Base-by-base conservation (phyloP, 1,140 invertebrate species). In the Microvelia longipes region DNA sequence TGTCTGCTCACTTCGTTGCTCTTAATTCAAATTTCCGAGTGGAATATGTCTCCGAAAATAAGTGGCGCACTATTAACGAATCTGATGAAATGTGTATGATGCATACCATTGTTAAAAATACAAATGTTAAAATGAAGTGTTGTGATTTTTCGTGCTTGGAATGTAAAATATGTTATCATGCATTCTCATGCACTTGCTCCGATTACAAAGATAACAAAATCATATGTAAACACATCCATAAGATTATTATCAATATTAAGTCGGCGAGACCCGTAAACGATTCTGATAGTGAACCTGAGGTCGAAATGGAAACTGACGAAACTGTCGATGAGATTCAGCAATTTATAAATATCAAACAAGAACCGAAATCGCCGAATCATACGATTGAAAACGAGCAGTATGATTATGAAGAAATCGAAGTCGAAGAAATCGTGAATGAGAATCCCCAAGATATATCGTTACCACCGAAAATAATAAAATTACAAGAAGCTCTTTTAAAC, bases 221-320 rank as follows among this genome's bases (percentile, higher is more conserved):
- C 35, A 68, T 68, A 2, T 71, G 70, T 30, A 71, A 71, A 28
- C 70, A 68, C 67, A 68, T 71, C 15, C 70, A 29, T 50, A 50
- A 50, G 19, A 50, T 50, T 19, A 50, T 50, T 11, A 50, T 50
- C 5, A 50, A 50, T 50, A 50, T 50, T 19, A 50, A 50, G 19
- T 50, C 35, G 35, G 35, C 35, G 19, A 5, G 19, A 50, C 35
- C 35, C 19, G 35, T 11, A 11, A 11, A 11, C 35, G 19, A 5
- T 5, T 11, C 5, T 19, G 35, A 50, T 50, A 11, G 5, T 5
- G 35, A 50, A 19, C 5, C 19, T 50, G 35, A 50, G 19, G 19
- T 11, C 19, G 35, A 50, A 50, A 19, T 11, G 5, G 19, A 19
- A 5, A 19, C 5, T 11, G 35, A 50, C 19, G 19, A 11, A 19